Percentiles rank a stretch among this genome's conserved stretches.
Evolutionary conservation across 1,140 invertebrate genomes (phyloP).

Genomic region (Tenebrio molitor): DNA sequence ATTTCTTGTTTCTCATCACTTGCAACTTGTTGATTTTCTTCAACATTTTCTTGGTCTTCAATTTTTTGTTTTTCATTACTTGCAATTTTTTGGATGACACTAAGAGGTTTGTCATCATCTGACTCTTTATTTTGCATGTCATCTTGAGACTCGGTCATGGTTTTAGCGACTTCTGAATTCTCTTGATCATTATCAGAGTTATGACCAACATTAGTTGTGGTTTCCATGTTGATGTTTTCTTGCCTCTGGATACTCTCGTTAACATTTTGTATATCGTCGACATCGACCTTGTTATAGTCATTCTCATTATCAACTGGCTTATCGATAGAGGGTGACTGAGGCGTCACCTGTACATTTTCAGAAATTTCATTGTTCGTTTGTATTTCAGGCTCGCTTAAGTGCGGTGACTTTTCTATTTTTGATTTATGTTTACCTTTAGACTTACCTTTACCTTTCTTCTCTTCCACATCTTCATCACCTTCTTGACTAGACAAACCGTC

Average conservation of each 20-base stretch:
- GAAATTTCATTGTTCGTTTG: conserved; percentile 60
- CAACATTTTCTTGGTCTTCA: conserved; percentile 36
- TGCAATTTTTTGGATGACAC: conserved; percentile 4
- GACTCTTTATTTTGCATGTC: conserved; percentile 22
- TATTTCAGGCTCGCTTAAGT: conserved; percentile 55
- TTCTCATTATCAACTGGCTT: conserved; percentile 55
- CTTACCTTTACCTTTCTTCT: conserved; percentile 64
- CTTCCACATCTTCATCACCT: conserved; percentile 56
- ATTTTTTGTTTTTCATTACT: conserved; percentile 34
- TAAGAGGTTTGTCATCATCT: conserved; percentile 25
- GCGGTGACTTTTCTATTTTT: conserved; percentile 59
- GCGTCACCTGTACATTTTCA: conserved; percentile 64
- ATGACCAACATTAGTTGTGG: conserved; percentile 37
- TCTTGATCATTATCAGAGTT: conserved; percentile 34
- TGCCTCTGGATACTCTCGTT: conserved; percentile 17
- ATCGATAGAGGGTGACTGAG: conserved; percentile 62
- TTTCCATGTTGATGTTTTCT: neutral
- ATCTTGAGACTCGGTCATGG: neutral
- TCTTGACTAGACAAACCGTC: conserved; percentile 45
- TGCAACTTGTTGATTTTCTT: no score
- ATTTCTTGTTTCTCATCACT: no score
- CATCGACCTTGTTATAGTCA: conserved; percentile 36
- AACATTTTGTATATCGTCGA: conserved; percentile 23
- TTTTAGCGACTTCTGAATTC: conserved; percentile 35
- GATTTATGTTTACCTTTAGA: conserved; percentile 64